Conservation (phyloP, 1,140 invertebrate species). For the Colletes latitarsis region DNA sequence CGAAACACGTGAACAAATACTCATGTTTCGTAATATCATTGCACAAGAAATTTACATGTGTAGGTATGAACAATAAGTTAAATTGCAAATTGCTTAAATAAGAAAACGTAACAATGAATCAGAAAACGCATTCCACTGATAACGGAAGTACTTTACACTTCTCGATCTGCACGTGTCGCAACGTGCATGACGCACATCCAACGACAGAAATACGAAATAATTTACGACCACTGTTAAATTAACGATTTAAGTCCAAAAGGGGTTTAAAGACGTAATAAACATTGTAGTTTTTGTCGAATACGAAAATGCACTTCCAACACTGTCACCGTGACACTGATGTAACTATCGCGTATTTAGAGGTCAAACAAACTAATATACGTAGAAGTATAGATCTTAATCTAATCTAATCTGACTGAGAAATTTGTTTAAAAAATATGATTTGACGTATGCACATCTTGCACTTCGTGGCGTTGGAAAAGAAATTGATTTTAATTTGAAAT, state of each 20-base stretch:
- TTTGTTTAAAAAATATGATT: too few relatives aligned
- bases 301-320: background rate
- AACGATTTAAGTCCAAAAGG: background rate
- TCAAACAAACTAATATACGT: background rate
- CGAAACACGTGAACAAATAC: background rate
- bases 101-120: background rate
- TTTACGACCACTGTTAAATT: too few relatives aligned
- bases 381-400: background rate
- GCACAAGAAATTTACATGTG: background rate
- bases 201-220: background rate
- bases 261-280: background rate
- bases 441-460: too few relatives aligned
- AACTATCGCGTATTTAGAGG: constrained; percentile 1
- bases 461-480: background rate
- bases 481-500: background rate
- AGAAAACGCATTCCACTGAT: too few relatives aligned
- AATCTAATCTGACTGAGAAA: background rate
- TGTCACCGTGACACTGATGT: constrained; percentile 17
- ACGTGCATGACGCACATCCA: too few relatives aligned
- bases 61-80: background rate
- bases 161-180: background rate
- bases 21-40: constrained; percentile 30
- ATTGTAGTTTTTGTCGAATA: background rate
- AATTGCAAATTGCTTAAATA: constrained; percentile 1
- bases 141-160: background rate